These are phyloP conservation scores for Glaucopsyche alexis DNA, from an alignment of 2,888 invertebrate genomes.

Conservation along the genomic window DNA sequence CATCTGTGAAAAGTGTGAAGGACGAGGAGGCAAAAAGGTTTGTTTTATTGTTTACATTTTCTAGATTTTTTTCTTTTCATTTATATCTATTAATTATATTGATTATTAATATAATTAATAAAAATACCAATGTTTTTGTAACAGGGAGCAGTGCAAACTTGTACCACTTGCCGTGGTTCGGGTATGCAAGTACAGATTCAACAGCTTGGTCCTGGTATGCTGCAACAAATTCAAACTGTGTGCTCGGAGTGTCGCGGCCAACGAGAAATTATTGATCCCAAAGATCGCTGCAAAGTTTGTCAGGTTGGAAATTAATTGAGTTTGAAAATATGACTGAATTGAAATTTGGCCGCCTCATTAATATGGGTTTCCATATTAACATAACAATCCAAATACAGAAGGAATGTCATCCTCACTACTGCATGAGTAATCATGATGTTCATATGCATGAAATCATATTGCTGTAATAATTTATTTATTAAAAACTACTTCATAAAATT, in stretches of 20 bases:
- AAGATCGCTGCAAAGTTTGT: constrained; percentile 96
- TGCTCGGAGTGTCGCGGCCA: constrained; percentile 94
- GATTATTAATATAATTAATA: background rate
- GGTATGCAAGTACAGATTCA: constrained; percentile 88
- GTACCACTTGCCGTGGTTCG: constrained; percentile 91
- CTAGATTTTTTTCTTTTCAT: no score
- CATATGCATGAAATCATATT: background rate
- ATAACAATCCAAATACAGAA: background rate
- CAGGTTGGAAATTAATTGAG: constrained; percentile 58
- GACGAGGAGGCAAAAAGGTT: constrained; percentile 94
- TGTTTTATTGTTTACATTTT: background rate
- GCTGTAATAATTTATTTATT: background rate
- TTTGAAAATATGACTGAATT: background rate
- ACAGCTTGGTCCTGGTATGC: constrained; percentile 82
- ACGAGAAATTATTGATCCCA: constrained; percentile 91
- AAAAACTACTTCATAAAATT: constrained; percentile 17
- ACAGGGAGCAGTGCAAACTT: constrained; percentile 90
- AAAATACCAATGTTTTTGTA: background rate
- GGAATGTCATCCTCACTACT: no score
- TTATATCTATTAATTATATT: background rate
- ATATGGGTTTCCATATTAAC: no score
- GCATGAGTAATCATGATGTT: no score
- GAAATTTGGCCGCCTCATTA: no score
- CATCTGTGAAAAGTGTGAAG: constrained; percentile 97
- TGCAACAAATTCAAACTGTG: constrained; percentile 94